Percentiles rank a stretch among this genome's conserved stretches.
Conservation (phyloP, 2,797 vertebrate species). For the Avahi laniger region DNA sequence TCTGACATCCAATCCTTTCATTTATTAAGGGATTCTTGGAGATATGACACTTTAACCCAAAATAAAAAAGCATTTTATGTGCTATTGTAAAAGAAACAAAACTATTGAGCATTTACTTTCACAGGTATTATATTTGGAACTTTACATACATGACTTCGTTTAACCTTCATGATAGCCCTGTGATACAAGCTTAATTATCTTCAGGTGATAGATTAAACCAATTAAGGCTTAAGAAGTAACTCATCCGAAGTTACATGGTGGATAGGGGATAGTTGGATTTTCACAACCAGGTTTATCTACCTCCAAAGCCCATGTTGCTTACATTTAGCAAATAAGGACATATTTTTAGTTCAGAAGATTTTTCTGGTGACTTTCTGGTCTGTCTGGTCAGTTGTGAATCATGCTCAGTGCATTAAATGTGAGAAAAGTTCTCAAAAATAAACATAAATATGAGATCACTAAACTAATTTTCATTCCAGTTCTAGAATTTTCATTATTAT, state of each 20-base stretch:
- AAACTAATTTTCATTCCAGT: conserved; percentile 39
- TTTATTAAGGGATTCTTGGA: not conserved
- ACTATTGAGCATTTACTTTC: not conserved
- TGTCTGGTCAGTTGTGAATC: not conserved
- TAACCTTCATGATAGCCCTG: not conserved
- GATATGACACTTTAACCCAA: not conserved
- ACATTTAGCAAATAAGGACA: not conserved
- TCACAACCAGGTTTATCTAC: not conserved
- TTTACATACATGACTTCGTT: not conserved
- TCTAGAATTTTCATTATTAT: conserved; percentile 55
- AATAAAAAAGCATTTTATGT: not conserved
- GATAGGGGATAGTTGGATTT: not conserved
- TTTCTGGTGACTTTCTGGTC: not conserved
- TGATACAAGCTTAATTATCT: not conserved
- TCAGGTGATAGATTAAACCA: not conserved
- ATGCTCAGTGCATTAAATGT: not conserved
- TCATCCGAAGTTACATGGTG: not conserved
- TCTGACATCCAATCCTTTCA: not conserved
- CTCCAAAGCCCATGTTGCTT: not conserved
- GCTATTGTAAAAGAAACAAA: not conserved
- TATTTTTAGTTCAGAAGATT: not conserved
- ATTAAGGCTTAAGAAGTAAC: not conserved
- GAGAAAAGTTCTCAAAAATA: not conserved
- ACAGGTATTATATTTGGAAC: not conserved
- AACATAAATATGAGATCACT: conserved; percentile 31